Conservation (phyloP, 2,888 invertebrate genomes). For the Sarcophaga caerulescens region DNA sequence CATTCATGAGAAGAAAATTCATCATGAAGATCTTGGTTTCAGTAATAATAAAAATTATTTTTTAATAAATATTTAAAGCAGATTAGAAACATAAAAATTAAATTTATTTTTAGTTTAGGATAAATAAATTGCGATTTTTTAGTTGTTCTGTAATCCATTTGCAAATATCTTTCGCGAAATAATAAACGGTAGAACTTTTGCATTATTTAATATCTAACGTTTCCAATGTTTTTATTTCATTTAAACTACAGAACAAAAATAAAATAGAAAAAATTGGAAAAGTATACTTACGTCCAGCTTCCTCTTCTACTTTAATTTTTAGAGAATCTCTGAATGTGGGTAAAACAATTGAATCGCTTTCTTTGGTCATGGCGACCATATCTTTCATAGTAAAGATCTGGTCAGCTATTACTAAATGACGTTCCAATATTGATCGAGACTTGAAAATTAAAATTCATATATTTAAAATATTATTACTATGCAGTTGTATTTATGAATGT, state of each 20-base stretch:
- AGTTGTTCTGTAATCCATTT: no score
- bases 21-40: constrained; percentile 78
- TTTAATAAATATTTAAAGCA: background rate
- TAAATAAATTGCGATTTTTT: background rate
- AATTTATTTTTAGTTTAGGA: background rate
- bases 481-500: constrained; percentile 14
- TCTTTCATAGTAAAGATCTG: constrained; percentile 91
- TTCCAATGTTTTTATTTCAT: constrained; percentile 17
- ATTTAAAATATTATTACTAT: constrained; percentile 1
- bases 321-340: constrained; percentile 88
- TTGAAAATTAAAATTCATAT: constrained; percentile 75
- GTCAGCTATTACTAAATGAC: constrained; percentile 92
- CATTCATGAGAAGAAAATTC: constrained; percentile 80
- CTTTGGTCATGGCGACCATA: constrained; percentile 81
- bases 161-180: no score
- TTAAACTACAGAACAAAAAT: constrained; percentile 24
- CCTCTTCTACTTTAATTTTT: constrained; percentile 88
- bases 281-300: constrained; percentile 86
- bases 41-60: constrained; percentile 39
- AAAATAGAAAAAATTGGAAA: background rate
- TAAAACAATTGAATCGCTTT: constrained; percentile 84
- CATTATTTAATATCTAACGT: no score
- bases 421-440: constrained; percentile 91
- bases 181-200: no score
- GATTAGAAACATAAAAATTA: background rate